Evolutionary conservation across 1,140 invertebrate species (phyloP).

Genomic region (Myzus persicae): DNA sequence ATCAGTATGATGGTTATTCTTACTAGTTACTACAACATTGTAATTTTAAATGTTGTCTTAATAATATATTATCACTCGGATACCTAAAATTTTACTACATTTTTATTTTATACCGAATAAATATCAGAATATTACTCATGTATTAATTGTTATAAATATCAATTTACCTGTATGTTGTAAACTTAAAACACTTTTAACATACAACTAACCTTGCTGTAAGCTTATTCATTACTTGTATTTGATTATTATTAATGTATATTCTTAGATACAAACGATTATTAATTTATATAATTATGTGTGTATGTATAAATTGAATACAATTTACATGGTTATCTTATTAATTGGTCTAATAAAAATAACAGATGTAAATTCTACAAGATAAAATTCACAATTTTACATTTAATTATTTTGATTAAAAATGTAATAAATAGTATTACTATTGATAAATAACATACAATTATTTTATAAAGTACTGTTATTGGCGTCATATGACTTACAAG

Average conservation of each 20-base stretch:
- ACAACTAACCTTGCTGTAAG: conserved; percentile 37
- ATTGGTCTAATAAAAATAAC: neutral
- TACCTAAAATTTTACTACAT: neutral
- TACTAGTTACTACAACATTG: neutral
- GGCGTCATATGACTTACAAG: neutral
- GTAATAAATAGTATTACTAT: neutral
- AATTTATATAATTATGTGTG: neutral
- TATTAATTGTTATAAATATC: conserved; percentile 29
- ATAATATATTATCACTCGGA: neutral
- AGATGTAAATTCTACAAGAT: neutral
- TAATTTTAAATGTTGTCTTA: neutral
- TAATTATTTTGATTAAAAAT: neutral
- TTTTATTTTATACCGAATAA: neutral
- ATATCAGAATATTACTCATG: neutral
- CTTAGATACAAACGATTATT: neutral
- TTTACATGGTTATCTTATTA: neutral
- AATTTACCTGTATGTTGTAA: neutral
- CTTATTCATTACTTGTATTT: neutral
- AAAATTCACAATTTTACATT: neutral
- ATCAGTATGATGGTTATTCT: neutral
- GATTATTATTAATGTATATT: neutral
- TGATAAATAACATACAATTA: neutral
- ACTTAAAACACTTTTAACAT: neutral
- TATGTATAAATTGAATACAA: neutral
- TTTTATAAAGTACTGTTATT: too few species aligned